Conservation (phyloP, 53 echinoderm and acorn worm genomes). For the Actinopyga echinites region DNA sequence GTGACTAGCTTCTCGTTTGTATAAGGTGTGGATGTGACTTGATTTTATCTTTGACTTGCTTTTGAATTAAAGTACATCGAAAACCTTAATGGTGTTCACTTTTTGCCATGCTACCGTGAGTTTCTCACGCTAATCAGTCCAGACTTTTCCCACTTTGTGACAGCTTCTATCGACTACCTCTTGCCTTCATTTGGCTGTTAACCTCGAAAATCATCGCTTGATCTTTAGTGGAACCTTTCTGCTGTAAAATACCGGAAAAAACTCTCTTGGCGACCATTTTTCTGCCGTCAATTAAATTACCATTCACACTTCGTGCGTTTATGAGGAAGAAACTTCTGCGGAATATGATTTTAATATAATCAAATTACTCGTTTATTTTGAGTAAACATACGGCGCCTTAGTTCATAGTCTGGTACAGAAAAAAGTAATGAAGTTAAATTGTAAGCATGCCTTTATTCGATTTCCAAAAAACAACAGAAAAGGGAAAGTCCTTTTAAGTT, state of each 20-base stretch:
- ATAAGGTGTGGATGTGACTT: too few species aligned
- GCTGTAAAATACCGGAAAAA: conserved; percentile 12
- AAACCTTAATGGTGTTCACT: too few species aligned
- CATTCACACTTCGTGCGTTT: conserved; percentile 15
- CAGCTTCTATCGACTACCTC: conserved; percentile 11
- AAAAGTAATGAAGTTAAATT: too few species aligned
- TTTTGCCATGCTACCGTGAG: too few species aligned
- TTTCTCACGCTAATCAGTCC: conserved; percentile 1
- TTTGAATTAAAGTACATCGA: too few species aligned
- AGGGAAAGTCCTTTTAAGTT: too few species aligned
- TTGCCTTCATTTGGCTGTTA: conserved; percentile 10
- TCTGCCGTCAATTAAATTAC: conserved; percentile 32
- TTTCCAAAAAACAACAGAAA: too few species aligned
- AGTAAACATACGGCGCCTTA: conserved; percentile 24
- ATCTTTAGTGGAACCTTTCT: conserved; percentile 13
- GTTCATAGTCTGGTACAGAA: too few species aligned
- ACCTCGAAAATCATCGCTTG: conserved; percentile 27
- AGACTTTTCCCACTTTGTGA: conserved; percentile 32
- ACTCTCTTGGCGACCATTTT: conserved; percentile 23
- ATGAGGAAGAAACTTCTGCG: conserved; percentile 16
- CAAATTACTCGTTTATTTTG: conserved; percentile 16
- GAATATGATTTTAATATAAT: conserved; percentile 30
- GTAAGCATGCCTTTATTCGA: too few species aligned
- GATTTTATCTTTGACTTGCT: too few species aligned
- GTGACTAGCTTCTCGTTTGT: too few species aligned